A percentile compares a stretch with the other conserved stretches of the same genome.
phyloP scores from a whole-genome alignment of 1,140 invertebrate genomes.

The Colletes latitarsis region DNA sequence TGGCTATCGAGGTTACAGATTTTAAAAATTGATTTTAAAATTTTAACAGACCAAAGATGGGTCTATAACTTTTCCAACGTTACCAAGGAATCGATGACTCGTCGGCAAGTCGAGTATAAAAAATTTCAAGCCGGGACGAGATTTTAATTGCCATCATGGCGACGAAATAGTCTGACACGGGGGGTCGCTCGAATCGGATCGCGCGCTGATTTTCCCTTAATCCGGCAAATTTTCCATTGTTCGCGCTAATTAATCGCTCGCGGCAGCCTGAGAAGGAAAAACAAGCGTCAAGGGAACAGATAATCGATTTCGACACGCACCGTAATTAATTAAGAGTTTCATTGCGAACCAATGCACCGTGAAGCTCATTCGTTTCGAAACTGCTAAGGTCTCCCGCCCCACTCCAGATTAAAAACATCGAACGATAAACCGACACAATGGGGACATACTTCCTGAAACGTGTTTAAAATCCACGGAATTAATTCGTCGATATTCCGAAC shows the following conservation, averaged over 20 bases:
- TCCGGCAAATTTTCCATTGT: not conserved
- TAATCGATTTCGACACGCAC: constrained; percentile 7
- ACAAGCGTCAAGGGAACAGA: not conserved
- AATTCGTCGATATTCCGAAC: no score
- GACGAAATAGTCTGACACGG: not conserved
- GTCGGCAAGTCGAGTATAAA: no score
- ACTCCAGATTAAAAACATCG: not conserved
- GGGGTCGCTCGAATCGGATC: not conserved
- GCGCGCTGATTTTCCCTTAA: not conserved
- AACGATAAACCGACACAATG: no score
- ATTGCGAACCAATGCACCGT: not conserved
- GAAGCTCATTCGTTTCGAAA: constrained; percentile 3
- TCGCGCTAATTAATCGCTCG: not conserved
- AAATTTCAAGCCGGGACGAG: no score
- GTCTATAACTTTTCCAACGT: no score
- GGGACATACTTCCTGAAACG: no score
- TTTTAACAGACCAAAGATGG: no score
- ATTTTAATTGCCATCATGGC: no score
- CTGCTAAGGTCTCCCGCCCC: not conserved
- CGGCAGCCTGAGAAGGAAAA: not conserved
- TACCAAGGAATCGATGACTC: no score
- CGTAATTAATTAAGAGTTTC: not conserved
- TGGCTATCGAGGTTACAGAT: no score
- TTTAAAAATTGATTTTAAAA: no score
- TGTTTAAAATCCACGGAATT: no score